A percentile compares a stretch with the other conserved stretches of the same genome.
Conservation (phyloP, 2,888 invertebrate species). For the Tachina grossa region DNA sequence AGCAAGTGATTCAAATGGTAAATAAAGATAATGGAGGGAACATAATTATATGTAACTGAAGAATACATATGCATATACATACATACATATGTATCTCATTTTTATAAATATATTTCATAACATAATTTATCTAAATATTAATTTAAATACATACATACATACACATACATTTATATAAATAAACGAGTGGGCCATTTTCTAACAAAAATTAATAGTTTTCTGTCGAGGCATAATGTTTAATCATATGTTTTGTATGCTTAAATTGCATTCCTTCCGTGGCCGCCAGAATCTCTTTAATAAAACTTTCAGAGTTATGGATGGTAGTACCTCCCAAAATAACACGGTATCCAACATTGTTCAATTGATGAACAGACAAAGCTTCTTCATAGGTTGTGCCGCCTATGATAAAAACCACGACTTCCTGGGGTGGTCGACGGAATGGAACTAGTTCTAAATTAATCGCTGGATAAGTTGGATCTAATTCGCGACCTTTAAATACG, state of each 20-base stretch:
- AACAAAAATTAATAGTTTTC: conserved; percentile 77
- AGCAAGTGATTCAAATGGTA: no score
- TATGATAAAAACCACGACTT: conserved; percentile 97
- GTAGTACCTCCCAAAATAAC: conserved; percentile 95
- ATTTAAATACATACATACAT: conserved; percentile 4
- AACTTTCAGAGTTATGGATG: conserved; percentile 93
- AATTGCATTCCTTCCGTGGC: conserved; percentile 87
- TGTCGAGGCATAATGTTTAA: conserved; percentile 86
- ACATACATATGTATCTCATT: not conserved
- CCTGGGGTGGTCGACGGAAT: conserved; percentile 89
- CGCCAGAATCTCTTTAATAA: conserved; percentile 89
- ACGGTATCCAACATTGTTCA: conserved; percentile 89
- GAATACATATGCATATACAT: not conserved
- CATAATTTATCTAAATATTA: conserved; percentile 30
- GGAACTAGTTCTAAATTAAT: conserved; percentile 86
- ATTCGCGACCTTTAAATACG: conserved; percentile 93
- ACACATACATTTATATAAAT: no score
- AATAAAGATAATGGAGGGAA: no score
- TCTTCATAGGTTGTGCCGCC: conserved; percentile 99
- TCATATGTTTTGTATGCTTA: conserved; percentile 88
- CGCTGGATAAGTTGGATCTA: conserved; percentile 93
- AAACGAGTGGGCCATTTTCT: not conserved
- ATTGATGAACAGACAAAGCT: conserved; percentile 91
- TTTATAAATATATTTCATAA: not conserved
- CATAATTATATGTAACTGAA: not conserved